These are phyloP conservation scores for cat (Felis catus) DNA, from an alignment of 2,113 vertebrate genomes.

Conservation along the genomic window DNA sequence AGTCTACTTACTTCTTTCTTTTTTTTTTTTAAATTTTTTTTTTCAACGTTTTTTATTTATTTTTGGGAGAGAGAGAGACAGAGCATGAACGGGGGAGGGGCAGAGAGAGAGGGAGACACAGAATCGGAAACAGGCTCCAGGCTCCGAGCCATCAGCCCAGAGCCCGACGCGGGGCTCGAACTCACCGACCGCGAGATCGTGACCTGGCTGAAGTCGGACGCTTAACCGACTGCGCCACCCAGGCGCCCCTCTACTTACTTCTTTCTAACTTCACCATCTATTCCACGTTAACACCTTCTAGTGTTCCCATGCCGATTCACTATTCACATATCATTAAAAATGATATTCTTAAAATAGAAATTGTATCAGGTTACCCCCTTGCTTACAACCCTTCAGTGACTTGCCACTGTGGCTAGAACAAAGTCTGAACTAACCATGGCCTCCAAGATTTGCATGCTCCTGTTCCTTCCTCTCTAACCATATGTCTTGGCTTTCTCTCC, in stretches of 20 bases:
- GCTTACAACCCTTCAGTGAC: not conserved
- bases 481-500: not conserved
- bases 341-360: not conserved
- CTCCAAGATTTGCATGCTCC: not conserved
- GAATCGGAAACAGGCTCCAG: too few species aligned
- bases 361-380: not conserved
- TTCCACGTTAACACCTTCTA: not conserved
- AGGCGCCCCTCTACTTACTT: not conserved
- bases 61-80: too few species aligned
- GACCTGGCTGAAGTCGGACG: too few species aligned
- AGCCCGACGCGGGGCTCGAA: too few species aligned
- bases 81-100: too few species aligned
- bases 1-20: not conserved
- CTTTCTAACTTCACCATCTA: not conserved
- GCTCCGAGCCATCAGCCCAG: too few species aligned
- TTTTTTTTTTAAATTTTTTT: too few species aligned
- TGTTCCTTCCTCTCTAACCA: not conserved
- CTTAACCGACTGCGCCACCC: too few species aligned
- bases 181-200: too few species aligned
- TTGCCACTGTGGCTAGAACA: not conserved
- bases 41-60: too few species aligned
- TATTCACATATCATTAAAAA: not conserved
- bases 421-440: not conserved
- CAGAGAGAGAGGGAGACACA: too few species aligned
- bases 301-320: not conserved